phyloP scores from a whole-genome alignment of 2,113 vertebrate species.

The Bungarus multicinctus region DNA sequence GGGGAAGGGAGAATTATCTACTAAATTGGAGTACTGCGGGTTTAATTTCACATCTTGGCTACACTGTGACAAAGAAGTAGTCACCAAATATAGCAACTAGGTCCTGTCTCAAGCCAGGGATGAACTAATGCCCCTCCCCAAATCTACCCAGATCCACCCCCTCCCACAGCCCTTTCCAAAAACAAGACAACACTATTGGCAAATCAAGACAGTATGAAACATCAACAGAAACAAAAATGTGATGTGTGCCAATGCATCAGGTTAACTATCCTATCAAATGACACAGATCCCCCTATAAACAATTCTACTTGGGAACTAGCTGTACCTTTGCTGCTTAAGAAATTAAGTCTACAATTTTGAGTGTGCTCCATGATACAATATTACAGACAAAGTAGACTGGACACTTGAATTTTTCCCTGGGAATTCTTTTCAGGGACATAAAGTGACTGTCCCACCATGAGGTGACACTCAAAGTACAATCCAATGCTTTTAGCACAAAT shows the following conservation, averaged over 20 bases:
- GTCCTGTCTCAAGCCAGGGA: constrained; percentile 66
- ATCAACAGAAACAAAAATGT: constrained; percentile 51
- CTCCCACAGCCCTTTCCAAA: constrained; percentile 44
- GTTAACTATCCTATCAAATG: constrained; percentile 4
- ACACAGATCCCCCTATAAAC: background rate
- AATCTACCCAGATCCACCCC: constrained; percentile 33
- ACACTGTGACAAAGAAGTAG: constrained; percentile 65
- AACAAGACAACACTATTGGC: constrained; percentile 66
- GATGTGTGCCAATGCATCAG: constrained; percentile 26
- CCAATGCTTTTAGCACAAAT: constrained; percentile 22
- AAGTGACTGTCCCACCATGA: background rate
- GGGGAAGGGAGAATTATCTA: constrained; percentile 61
- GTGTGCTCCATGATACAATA: constrained; percentile 32
- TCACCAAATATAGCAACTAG: constrained; percentile 55
- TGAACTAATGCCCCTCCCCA: constrained; percentile 63
- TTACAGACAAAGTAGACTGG: constrained; percentile 30
- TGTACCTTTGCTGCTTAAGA: constrained; percentile 18
- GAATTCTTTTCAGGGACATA: constrained; percentile 1
- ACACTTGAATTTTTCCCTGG: constrained; percentile 17
- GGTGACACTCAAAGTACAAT: background rate
- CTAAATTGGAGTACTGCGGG: constrained; percentile 69
- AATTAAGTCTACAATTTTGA: constrained; percentile 11
- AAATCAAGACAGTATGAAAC: constrained; percentile 66
- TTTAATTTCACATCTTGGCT: constrained; percentile 75
- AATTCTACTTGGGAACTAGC: constrained; percentile 19